phyloP scores from a whole-genome alignment of 2,113 vertebrate genomes.

The Pelecanoides urinatrix region DNA sequence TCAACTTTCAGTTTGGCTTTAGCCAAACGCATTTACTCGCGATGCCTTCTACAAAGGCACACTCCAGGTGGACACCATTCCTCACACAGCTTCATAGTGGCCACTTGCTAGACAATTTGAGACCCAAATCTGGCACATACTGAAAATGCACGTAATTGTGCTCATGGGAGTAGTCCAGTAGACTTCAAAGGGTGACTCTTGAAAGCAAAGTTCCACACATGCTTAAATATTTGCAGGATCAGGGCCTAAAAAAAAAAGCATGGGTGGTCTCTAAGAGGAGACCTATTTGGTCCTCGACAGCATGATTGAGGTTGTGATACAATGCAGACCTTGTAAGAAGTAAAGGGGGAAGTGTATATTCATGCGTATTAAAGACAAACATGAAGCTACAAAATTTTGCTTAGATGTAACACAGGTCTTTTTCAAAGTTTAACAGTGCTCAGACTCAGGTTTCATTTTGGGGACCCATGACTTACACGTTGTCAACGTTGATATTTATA shows the following conservation, averaged over 20 bases:
- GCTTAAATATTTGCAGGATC: constrained; percentile 16
- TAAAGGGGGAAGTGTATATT: not conserved
- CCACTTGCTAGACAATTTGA: not conserved
- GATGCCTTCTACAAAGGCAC: not conserved
- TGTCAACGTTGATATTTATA: not conserved
- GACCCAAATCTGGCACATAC: not conserved
- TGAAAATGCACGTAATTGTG: not conserved
- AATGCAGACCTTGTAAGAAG: not conserved
- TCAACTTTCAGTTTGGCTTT: not conserved
- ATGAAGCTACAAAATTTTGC: not conserved
- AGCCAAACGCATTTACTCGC: not conserved
- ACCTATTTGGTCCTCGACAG: not conserved
- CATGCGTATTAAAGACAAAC: not conserved
- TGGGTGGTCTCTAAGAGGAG: not conserved
- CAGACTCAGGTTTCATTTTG: not conserved
- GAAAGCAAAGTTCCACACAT: constrained; percentile 1
- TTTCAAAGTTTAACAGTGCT: not conserved
- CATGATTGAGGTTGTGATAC: not conserved
- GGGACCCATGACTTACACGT: not conserved
- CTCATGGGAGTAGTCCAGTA: not conserved
- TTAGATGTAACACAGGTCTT: not conserved
- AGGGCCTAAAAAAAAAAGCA: not conserved
- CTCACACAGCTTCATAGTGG: not conserved
- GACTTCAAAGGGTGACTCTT: constrained; percentile 16
- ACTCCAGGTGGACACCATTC: not conserved